These are phyloP conservation scores for Phanerotoma sp. DNA, from an alignment of 2,888 invertebrate species.

Conservation along the genomic window DNA sequence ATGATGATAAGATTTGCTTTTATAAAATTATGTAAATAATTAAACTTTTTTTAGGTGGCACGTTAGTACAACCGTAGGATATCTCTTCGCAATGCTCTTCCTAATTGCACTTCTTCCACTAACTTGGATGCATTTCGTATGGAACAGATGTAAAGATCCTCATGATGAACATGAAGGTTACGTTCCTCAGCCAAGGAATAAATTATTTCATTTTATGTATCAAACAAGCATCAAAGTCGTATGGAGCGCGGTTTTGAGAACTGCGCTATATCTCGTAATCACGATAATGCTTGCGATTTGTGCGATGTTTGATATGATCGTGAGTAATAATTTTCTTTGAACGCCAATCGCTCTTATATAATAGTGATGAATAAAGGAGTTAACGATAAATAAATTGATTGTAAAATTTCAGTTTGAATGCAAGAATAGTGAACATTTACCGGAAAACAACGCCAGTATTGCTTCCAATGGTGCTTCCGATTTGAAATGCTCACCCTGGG, in stretches of 20 bases:
- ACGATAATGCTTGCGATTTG: slow-evolving; percentile 66
- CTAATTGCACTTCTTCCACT: slow-evolving; percentile 65
- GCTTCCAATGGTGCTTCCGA: slow-evolving; percentile 38
- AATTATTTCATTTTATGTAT: slow-evolving; percentile 62
- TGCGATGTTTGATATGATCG: slow-evolving; percentile 66
- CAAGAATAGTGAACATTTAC: slow-evolving; percentile 38
- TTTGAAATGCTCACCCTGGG: slow-evolving; percentile 50
- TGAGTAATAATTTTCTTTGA: slow-evolving; percentile 33
- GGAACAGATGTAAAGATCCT: slow-evolving; percentile 61
- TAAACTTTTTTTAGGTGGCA: slow-evolving; percentile 47
- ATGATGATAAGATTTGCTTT: too few species aligned
- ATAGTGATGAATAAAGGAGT: neutral
- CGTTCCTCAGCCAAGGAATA: slow-evolving; percentile 62
- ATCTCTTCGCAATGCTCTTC: slow-evolving; percentile 57
- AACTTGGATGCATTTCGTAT: slow-evolving; percentile 76
- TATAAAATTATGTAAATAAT: too few species aligned
- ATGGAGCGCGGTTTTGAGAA: slow-evolving; percentile 65
- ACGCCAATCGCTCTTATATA: too few species aligned
- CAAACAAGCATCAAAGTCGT: slow-evolving; percentile 61
- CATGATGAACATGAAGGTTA: slow-evolving; percentile 58
- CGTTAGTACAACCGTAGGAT: slow-evolving; percentile 59
- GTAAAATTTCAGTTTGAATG: slow-evolving; percentile 48
- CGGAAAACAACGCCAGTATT: slow-evolving; percentile 40
- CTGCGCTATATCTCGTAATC: slow-evolving; percentile 68
- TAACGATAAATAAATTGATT: neutral